Evolutionary conservation across 2,113 vertebrate species (phyloP), one percentile per base, ranked within the genome.

Genomic region (Turdus rufiventris): DNA sequence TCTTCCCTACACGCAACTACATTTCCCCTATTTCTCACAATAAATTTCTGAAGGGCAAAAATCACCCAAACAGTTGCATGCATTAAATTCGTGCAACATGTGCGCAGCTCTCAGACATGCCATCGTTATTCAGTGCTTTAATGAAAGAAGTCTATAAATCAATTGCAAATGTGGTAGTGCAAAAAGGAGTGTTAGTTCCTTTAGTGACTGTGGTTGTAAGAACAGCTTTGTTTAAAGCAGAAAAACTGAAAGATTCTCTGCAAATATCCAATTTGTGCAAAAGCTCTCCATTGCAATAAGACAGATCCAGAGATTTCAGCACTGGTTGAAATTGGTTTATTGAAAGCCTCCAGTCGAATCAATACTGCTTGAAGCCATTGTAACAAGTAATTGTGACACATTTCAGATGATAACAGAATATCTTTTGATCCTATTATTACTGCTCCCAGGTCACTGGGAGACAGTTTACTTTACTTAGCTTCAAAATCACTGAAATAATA

Each of bases 51-150:
- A 80, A 58, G 18, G 18, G 63, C 33, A 80, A 80, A 79, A 82
- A 43, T 33, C 0, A 5, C 24, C 23, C 19, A 70, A 70, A 42
- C 12, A 8, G 4, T 28, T 21, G 26, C 31, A 14, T 0, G 0
- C 17, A 28, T 38, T 54, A 66, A 38, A 33, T 62, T 78, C 21
- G 28, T 0, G 2, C 17, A 77, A 51, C 23, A 4, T 9, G 18
- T 10, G 12, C 51, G 34, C 26, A 42, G 26, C 20, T 87, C 70
- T 84, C 15, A 4, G 81, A 34, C 6, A 6, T 18, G 19, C 34
- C 25, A n/a, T 31, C 1, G 0, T 58, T 67, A 47, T 40, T 94
- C 65, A 33, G 7, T 40, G 33, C 28, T 79, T 68, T 72, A 68
- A 66, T 68, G 42, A 78, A 82, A 63, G 15, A 74, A 67, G 19